Evolutionary conservation across 2,888 invertebrate species (phyloP), one percentile per base, ranked within the genome.

Genomic region (Phorcus lineatus): DNA sequence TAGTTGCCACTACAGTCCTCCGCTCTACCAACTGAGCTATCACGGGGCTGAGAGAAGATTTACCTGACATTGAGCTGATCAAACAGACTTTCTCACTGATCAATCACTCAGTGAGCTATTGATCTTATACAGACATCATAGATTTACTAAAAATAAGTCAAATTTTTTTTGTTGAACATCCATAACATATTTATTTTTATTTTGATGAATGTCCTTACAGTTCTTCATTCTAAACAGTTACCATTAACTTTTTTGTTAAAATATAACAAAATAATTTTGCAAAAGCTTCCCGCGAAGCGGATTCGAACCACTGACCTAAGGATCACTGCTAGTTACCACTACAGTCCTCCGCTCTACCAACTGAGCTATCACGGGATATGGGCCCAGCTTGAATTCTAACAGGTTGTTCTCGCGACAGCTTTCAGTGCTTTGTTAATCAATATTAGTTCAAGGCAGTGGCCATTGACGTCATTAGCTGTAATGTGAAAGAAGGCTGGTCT

Each of bases 21-120:
- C 70, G 70, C 70, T 70, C 70, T 70, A 70, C 70, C 70, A 70
- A 70, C 70, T 70, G 70, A 70, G 70, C 70, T 70, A 70, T 70
- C 70, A 40, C 70, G 70, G 70, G 67, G 47, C 40, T 36, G 70
- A 31, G 2, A 40, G 36, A 11, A 47, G 47, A 47, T 47, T 47
- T 11, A 47, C 47, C 47, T 47, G 47, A 47, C 47, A 47, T 11
- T 13, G 13, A 47, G 47, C 1, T 47, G 47, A 47, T 47, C 11
- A 47, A 47, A 47, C 47, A 47, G 47, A 47, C 11, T 13, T 4
- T 1, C 6, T 47, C 13, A 11, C 36, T 11, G 47, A 47, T 47
- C 47, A 47, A 47, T 47, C 47, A 47, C 7, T 47, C 47, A 47
- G 13, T 47, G 47, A 47, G 9, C 47, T 47, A 47, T 13, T 47